Evolutionary conservation across 2,113 vertebrate genomes (phyloP), one percentile per base, ranked within the genome.

Genomic region (Manacus vitellinus): DNA sequence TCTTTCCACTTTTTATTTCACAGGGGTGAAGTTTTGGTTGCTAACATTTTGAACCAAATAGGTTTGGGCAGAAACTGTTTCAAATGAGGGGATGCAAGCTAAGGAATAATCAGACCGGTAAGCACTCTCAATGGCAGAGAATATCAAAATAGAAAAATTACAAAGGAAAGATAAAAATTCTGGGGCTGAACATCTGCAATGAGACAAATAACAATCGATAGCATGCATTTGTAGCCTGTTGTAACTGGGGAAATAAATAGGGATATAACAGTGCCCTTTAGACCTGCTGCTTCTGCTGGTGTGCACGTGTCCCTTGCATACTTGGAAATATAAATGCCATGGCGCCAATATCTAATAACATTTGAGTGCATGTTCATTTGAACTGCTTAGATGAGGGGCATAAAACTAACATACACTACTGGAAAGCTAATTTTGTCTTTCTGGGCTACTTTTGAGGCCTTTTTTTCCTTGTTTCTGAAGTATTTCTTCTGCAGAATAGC

Each of bases 201-300:
- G 85, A 94, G 83, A 85, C 52, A 94, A 94, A 89, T 86, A 93
- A 52, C 47, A 88, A 92, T 93, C 91, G 89, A 89, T 92, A 94
- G n/a, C 47, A 14, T 61, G 76, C n/a, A 54, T 89, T 72, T 95
- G 76, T 91, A 95, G 61, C 47, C 49, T 85, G 49, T 47, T 96
- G 49, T 62, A 95, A 85, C 83, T 67, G 62, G 20, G 73, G 70
- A 94, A 91, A 94, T 93, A 94, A 94, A 94, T 79, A 89, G 91
- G 92, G 89, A 76, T 87, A 78, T 91, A 92, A 82, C 39, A 63
- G 89, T 92, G 88, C 62, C 80, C 91, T 95, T 66, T 94, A 94
- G 92, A 96, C 94, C 94, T 82, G 88, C 67, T 93, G 43, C 51
- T 95, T 94, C 88, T 94, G 75, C 67, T 90, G 9, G 1, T 87